Percentiles rank a stretch among this genome's conserved stretches.
Conservation (phyloP, 1,140 invertebrate genomes). For the Portunus trituberculatus region DNA sequence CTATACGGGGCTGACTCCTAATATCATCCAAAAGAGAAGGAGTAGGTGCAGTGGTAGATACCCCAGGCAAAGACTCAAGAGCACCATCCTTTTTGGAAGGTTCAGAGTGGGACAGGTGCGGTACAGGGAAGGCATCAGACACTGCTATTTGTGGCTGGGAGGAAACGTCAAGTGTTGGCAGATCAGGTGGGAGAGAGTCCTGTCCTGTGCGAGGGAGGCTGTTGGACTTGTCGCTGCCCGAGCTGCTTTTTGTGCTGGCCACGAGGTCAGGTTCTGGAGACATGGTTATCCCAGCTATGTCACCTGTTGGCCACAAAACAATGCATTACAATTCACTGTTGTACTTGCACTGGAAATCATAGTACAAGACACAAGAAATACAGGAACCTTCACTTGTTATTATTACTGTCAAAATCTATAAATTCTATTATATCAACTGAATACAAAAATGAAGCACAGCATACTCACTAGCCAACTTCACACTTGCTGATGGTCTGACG, state of each 20-base stretch:
- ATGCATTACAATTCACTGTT: background rate
- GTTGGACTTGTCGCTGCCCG: constrained; percentile 79
- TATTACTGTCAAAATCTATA: background rate
- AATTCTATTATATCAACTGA: background rate
- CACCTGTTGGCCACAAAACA: background rate
- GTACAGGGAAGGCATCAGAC: constrained; percentile 69
- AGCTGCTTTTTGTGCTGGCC: constrained; percentile 90
- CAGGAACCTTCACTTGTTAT: background rate
- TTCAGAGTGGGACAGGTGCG: constrained; percentile 62
- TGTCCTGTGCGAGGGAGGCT: constrained; percentile 63
- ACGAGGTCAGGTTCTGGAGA: constrained; percentile 92
- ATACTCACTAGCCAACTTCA: constrained; percentile 46
- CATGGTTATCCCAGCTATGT: constrained; percentile 72
- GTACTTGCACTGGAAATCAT: background rate
- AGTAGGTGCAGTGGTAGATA: background rate
- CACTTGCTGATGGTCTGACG: constrained; percentile 47
- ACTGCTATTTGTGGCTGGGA: constrained; percentile 52
- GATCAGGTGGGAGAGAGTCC: constrained; percentile 38
- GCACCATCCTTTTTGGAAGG: constrained; percentile 12
- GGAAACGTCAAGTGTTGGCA: constrained; percentile 37
- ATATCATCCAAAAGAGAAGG: constrained; percentile 41
- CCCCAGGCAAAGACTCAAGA: constrained; percentile 22
- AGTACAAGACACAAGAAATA: background rate
- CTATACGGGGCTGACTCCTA: constrained; percentile 25
- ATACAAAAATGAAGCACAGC: background rate